Base-by-base conservation (phyloP, 2,888 invertebrate genomes). In the Pilophorus perplexus region DNA sequence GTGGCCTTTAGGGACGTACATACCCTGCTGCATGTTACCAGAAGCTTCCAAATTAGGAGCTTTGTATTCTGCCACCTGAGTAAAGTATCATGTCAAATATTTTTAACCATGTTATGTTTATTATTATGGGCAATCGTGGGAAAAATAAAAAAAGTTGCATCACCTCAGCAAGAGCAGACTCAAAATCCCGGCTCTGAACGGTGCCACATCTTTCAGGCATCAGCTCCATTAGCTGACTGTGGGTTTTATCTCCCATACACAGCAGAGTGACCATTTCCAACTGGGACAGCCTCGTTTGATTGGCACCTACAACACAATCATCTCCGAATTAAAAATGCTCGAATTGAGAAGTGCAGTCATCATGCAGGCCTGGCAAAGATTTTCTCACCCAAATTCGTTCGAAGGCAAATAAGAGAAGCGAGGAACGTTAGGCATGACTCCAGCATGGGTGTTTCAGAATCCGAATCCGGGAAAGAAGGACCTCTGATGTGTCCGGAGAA, bases 191-290 rank as follows among this genome's bases (percentile, higher is more conserved):
- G 50, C 89, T 90, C 76, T 90, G 90, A 18, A 90, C 88, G 73
- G 89, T 91, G n/a, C 94, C 94, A 71, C 93, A 94, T 20, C 93
- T 83, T 79, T 97, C 97, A 0, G 97, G 97, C 90, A 98, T 93
- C 67, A 92, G 80, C 78, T 97, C 97, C 78, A 93, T 86, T 50
- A 98, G 81, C 76, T 96, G 95, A 71, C 93, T 94, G 80, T 97
- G 96, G 0, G 96, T 96, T 78, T 93, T 92, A 78, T 97, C 95
- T 33, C 89, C 88, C 77, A 95, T 94, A 72, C 95, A 93, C 52
- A 98, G 80, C 55, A 96, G 80, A 1, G 95, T 92, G 68, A 93
- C 90, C 83, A 98, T 93, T 80, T 98, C 97, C 71, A 93, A 80
- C 37, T 91, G 84, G 22, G 90, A 89, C 74, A 73, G 68, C 23